Base-by-base conservation (phyloP, 1,140 invertebrate species). In the Drosophila eugracilis region DNA sequence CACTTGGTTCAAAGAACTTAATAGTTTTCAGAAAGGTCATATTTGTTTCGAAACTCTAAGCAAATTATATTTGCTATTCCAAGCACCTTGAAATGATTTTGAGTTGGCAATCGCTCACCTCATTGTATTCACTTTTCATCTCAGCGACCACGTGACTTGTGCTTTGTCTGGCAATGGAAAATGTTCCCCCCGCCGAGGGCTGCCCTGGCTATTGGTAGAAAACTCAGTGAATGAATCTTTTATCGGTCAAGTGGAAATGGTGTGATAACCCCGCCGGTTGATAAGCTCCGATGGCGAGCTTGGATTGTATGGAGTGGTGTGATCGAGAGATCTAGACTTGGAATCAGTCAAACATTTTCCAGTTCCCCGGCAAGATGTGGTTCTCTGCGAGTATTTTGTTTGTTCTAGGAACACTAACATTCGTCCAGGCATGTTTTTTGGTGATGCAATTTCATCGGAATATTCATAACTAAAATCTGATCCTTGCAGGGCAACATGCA, bases 261-360 rank as follows among this genome's bases (percentile, higher is more conserved):
- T 32, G 32, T 34, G 55, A 49, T 73, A 72, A 62, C 69, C 36
- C 45, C 32, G 39, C 24, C 7, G 54, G 3, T 47, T 17, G 70
- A 62, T 54, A 63, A 22, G 47, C 19, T 36, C 14, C 44, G 48
- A 52, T 42, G 39, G 4, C 28, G 21, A 41, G 28, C 32, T 6
- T 53, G 41, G 32, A 49, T 50, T 50, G 41, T 12, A 49, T 37
- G 49, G 17, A 48, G 58, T 84, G 80, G 76, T 85, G 71, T 86
- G 80, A 86, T 84, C 75, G 66, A 65, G 65, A 73, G 80, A 80
- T 84, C 65, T 63, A 32, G 37, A 42, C 19, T 60, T 45, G 44
- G 22, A 21, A 50, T 55, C 44, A 84, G 81, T 84, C 62, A 37
- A 72, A 47, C 41, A 44, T 42, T 63, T 75, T 34, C 39, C 28